Percentiles rank a stretch among this genome's conserved stretches.
Conservation (phyloP, 2,113 vertebrate genomes). For the Haemorhous mexicanus region DNA sequence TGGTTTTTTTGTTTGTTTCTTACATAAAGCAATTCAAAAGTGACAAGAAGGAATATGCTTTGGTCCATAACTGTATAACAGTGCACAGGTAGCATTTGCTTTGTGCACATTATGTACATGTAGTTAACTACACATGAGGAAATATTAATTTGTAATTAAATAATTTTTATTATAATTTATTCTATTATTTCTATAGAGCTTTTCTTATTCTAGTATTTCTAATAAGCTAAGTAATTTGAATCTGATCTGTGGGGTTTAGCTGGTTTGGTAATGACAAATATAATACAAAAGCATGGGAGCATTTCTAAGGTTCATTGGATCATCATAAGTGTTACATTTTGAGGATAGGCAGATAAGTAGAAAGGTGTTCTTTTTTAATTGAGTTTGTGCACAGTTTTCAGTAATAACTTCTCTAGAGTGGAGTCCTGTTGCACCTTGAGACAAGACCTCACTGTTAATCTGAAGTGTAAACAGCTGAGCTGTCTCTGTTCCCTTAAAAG, state of each 20-base stretch:
- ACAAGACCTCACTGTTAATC: background rate
- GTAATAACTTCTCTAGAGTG: background rate
- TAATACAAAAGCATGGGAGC: background rate
- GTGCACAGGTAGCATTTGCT: background rate
- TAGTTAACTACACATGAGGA: background rate
- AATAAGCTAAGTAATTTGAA: background rate
- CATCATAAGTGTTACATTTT: background rate
- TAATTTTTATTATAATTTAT: too few species aligned
- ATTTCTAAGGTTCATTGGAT: background rate
- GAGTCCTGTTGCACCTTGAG: background rate
- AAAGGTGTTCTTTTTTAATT: background rate
- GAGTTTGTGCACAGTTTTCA: background rate
- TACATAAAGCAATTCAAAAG: background rate
- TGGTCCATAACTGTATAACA: background rate
- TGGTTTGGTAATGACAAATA: background rate
- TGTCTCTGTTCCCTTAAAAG: background rate
- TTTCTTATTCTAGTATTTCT: background rate
- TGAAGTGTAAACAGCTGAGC: background rate
- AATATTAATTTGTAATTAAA: background rate
- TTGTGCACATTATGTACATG: background rate
- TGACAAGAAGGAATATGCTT: background rate
- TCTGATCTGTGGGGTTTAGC: background rate
- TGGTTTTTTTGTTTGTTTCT: background rate
- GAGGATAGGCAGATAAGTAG: background rate
- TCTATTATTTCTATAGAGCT: too few species aligned